Evolutionary conservation across 2,888 invertebrate genomes (phyloP), one percentile per base, ranked within the genome.

Genomic region (Halocaridina rubra): DNA sequence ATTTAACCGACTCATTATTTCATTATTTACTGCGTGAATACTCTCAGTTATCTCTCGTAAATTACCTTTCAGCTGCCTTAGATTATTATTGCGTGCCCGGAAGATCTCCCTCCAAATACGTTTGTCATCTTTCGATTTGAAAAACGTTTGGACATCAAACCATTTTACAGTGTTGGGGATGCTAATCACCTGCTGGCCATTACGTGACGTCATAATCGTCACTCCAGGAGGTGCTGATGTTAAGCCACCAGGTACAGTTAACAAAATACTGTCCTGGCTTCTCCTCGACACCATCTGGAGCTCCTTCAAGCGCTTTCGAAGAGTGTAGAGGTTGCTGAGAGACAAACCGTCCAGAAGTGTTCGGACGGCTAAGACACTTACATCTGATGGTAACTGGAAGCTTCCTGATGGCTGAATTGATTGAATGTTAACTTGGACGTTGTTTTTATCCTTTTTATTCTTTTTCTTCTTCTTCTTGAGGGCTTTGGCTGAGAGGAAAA

Each of bases 401-500:
- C 7, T 32, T 16, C 7, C 3, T 1, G 24, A 16, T 24, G 19
- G 29, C 16, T 2, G 29, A 2, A 78, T 39, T 7, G 69, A 46
- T 1, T 24, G 4, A 29, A 72, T 72, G 78, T 5, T 72, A 46
- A 78, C 10, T 16, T 16, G 53, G 16, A 3, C 3, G 8, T 5
- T 16, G n/a, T 24, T 16, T 0, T 27, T 3, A 16, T n/a, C n/a
- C 3, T 5, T 32, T 22, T 27, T 10, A 13, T 59, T 22, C 16
- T 3, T 2, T n/a, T 64, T 27, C 22, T 80, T n/a, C 16, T 79
- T 30, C 1, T 27, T 27, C 2, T 71, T 24, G 0, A 84, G 61
- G 16, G 30, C 24, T 30, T 22, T 78, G 22, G 69, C 77, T 8
- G 71, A 61, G 22, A 71, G 77, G 78, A 84, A 84, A 46, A 84